Conservation (phyloP, 2,797 vertebrate genomes). For the Rhynchonycteris naso region DNA sequence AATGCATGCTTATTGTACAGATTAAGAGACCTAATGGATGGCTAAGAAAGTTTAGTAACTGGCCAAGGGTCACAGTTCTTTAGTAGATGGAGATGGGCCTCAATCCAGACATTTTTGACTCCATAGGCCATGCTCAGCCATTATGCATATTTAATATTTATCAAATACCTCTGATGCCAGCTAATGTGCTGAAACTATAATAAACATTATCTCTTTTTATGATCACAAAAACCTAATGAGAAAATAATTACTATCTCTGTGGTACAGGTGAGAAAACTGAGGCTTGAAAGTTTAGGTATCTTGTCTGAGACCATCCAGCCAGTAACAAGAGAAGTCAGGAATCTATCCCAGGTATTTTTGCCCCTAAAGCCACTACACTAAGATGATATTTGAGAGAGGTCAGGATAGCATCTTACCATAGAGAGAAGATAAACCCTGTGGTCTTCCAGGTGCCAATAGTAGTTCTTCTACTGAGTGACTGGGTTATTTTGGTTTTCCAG, state of each 20-base stretch:
- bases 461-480: neutral
- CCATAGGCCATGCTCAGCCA: neutral
- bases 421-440: neutral
- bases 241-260: neutral
- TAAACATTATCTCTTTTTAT: neutral
- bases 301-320: neutral
- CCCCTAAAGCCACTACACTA: neutral
- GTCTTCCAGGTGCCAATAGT: neutral
- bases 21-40: neutral
- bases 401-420: neutral
- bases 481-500: neutral
- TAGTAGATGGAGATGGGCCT: neutral
- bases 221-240: neutral
- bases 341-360: neutral
- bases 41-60: neutral
- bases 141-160: neutral
- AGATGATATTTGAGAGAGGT: neutral
- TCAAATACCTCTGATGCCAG: neutral
- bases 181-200: neutral
- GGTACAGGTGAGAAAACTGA: neutral
- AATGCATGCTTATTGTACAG: neutral
- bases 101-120: neutral
- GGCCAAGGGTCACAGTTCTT: neutral
- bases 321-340: neutral
- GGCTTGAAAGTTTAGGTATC: neutral